phyloP scores from a whole-genome alignment of 2,113 vertebrate species.

The Hippocampus comes region DNA sequence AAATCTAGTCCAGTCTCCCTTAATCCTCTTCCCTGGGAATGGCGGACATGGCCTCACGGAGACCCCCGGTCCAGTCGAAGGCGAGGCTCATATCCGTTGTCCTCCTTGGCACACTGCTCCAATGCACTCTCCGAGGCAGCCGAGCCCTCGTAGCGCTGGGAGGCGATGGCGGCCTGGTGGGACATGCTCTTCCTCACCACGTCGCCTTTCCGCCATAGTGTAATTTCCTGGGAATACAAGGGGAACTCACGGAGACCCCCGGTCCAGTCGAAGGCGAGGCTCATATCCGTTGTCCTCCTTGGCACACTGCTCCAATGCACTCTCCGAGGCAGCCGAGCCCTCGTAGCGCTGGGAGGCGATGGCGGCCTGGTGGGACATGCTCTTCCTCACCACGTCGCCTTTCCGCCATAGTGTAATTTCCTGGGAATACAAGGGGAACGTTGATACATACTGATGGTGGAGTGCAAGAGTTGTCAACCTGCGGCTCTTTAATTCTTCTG shows the following conservation, averaged over 20 bases:
- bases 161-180: conserved; percentile 91
- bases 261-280: no score
- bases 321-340: no score
- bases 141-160: conserved; percentile 90
- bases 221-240: conserved; percentile 97
- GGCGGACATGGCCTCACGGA: conserved; percentile 38
- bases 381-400: no score
- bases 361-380: no score
- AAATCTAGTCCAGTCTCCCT: conserved; percentile 51
- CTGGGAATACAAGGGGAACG: neutral
- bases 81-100: conserved; percentile 52
- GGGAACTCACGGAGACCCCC: no score
- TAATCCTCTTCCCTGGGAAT: conserved; percentile 35
- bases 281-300: no score
- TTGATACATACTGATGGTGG: no score
- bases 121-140: conserved; percentile 75
- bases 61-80: conserved; percentile 16
- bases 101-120: conserved; percentile 67
- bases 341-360: no score
- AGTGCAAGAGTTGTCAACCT: no score
- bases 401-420: no score
- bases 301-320: no score
- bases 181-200: conserved; percentile 97
- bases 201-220: conserved; percentile 96
- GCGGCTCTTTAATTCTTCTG: no score